Evolutionary conservation across 2,113 vertebrate species (phyloP), one percentile per base, ranked within the genome.

Genomic region (Dicentrarchus labrax): DNA sequence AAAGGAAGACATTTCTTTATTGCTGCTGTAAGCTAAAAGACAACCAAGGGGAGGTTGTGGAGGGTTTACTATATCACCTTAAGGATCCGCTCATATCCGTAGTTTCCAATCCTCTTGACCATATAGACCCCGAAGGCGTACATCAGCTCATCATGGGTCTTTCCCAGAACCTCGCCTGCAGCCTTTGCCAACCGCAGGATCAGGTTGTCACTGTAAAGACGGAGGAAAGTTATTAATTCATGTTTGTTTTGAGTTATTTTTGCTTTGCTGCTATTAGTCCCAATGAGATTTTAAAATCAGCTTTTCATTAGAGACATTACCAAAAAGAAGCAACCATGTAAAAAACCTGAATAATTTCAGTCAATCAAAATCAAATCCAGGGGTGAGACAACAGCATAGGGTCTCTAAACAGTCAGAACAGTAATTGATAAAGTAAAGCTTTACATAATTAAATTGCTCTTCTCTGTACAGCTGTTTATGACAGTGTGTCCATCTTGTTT

Each of bases 111-210:
- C 81, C 92, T 92, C 81, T 95, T 95, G 13, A 95, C 94, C 94
- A 95, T 95, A 38, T 95, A 95, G 65, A 95, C 94, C 12, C 95
- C 95, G 8, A 95, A 96, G 54, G 94, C 94, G 11, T 95, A 95
- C 95, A 96, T 96, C 65, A 95, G 91, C 88, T 96, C 95, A 53
- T 95, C 94, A 0, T 95, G 94, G 17, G 94, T 95, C 80, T 96
- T 96, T 36, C 94, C 93, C 85, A 96, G 84, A n/a, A 95, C 94
- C 65, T 95, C 93, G 12, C 95, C 95, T 3, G 95, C 94, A 2
- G 93, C 95, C 77, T 96, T 95, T 0, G 95, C 94, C 91, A 95
- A 67, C 13, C 94, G 87, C 57, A 96, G 91, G 78, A 96, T 95
- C 13, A 95, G 86, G 77, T 95, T 96, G 71, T 96, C 95, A 84